Evolutionary conservation across 1,140 invertebrate species (phyloP), one percentile per base, ranked within the genome.

Genomic region (Physella acuta): DNA sequence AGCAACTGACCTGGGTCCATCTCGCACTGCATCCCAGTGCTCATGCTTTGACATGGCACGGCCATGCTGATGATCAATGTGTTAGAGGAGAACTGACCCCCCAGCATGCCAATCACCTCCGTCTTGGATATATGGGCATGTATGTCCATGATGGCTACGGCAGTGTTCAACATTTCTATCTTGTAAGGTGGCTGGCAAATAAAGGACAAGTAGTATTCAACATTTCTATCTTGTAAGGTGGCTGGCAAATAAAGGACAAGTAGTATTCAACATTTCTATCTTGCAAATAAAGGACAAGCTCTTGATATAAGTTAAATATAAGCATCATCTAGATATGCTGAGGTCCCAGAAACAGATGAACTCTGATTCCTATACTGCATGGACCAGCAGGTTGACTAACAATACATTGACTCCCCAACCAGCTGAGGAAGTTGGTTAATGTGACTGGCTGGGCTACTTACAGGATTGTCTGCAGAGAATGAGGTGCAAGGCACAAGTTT

Each of bases 41-140:
- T 87, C 26, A 86, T 79, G 81, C 85, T 90, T 76, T 77, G 86
- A 84, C 86, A 90, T 28, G 89, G 85, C 74, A 87, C 87, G 79
- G 90, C 86, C 73, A 85, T 78, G 64, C 77, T 78, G 76, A 89
- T 85, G n/a, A 79, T 76, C 34, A 88, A 75, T 8, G 72, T 36
- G 65, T 80, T 71, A 17, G 81, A 73, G 79, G 83, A 83, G 67
- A 78, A 82, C 30, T 75, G 75, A 2, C 90, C 91, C 28, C 90
- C 91, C 49, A 91, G 78, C 68, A 92, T 86, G 26, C 91, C 91
- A 87, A 91, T 91, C 28, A 92, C 90, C 85, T 92, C 91, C 2
- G 87, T 89, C 49, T 85, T 82, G 14, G 88, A 89, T 34, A 88
- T 85, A 81, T 92, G 90, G 60, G 90, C 86, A 84, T 92, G 91